These are phyloP conservation scores for Sesia bembeciformis DNA, from an alignment of 2,888 invertebrate genomes.

Conservation along the genomic window DNA sequence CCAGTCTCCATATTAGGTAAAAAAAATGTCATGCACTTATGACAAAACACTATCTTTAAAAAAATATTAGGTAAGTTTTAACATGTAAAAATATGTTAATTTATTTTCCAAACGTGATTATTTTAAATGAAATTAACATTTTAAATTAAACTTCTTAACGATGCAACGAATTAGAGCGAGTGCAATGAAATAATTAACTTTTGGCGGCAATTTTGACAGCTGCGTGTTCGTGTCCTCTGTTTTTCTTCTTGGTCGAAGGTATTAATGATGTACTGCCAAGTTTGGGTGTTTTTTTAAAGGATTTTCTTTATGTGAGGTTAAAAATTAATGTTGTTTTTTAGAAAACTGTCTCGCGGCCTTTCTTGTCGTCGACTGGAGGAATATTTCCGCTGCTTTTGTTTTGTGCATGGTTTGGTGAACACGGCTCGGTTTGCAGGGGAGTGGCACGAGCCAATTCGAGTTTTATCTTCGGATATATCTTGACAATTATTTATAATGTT, in stretches of 20 bases:
- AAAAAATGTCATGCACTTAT: conserved; percentile 5
- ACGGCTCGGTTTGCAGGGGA: conserved; percentile 34
- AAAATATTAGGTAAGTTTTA: no score
- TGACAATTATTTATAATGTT: background rate
- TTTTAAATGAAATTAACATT: background rate
- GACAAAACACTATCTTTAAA: conserved; percentile 3
- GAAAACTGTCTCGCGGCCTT: conserved; percentile 51
- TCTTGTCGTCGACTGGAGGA: conserved; percentile 65
- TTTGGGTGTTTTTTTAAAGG: conserved; percentile 2
- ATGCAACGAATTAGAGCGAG: background rate
- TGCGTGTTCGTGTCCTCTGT: background rate
- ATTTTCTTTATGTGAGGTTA: background rate
- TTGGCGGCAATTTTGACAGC: conserved; percentile 24
- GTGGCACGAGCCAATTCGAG: conserved; percentile 40
- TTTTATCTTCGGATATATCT: conserved; percentile 20
- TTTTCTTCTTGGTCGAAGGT: background rate
- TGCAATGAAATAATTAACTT: conserved; percentile 7
- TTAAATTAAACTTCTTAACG: background rate
- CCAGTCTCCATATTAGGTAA: conserved; percentile 31
- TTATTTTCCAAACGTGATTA: no score
- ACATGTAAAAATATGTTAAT: no score
- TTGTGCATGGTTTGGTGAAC: conserved; percentile 61
- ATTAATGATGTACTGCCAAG: background rate
- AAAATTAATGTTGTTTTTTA: conserved; percentile 13
- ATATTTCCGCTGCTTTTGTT: conserved; percentile 67